phyloP scores from a whole-genome alignment of 2,888 invertebrate genomes.

The Druceiella hillmani region DNA sequence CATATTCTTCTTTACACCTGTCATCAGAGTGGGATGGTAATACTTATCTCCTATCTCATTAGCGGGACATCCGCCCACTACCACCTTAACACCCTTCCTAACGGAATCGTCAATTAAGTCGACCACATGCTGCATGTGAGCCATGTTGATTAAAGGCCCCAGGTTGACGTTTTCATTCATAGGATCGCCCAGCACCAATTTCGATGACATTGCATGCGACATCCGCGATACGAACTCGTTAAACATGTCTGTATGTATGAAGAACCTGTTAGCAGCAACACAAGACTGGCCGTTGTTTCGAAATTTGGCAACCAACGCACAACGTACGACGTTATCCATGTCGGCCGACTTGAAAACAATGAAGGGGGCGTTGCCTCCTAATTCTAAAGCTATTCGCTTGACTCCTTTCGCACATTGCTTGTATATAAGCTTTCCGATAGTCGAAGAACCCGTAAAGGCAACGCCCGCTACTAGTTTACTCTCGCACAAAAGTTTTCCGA shows the following conservation, averaged over 20 bases:
- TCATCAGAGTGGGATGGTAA: constrained; percentile 84
- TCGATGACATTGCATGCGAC: constrained; percentile 55
- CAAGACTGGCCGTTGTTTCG: constrained; percentile 97
- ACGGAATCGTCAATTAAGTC: constrained; percentile 81
- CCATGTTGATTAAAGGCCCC: constrained; percentile 88
- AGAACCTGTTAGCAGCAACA: constrained; percentile 87
- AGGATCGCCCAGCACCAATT: constrained; percentile 79
- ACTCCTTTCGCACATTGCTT: constrained; percentile 79
- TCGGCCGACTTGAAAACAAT: constrained; percentile 94
- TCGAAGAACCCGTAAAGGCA: constrained; percentile 94
- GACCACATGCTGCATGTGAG: constrained; percentile 78
- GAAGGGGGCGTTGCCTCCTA: constrained; percentile 98
- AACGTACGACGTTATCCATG: constrained; percentile 75
- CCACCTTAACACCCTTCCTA: constrained; percentile 72
- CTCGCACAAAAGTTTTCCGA: constrained; percentile 84
- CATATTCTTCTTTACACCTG: constrained; percentile 76
- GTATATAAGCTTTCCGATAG: constrained; percentile 84
- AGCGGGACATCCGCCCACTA: constrained; percentile 70
- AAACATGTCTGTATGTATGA: constrained; percentile 73
- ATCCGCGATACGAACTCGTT: constrained; percentile 75
- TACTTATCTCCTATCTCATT: constrained; percentile 67
- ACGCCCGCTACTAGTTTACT: constrained; percentile 79
- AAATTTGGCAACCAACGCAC: constrained; percentile 90
- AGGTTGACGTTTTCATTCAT: constrained; percentile 64
- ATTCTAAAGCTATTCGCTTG: constrained; percentile 86